Evolutionary conservation across 2,888 invertebrate genomes (phyloP).

Genomic region (Dolomedes plantarius): DNA sequence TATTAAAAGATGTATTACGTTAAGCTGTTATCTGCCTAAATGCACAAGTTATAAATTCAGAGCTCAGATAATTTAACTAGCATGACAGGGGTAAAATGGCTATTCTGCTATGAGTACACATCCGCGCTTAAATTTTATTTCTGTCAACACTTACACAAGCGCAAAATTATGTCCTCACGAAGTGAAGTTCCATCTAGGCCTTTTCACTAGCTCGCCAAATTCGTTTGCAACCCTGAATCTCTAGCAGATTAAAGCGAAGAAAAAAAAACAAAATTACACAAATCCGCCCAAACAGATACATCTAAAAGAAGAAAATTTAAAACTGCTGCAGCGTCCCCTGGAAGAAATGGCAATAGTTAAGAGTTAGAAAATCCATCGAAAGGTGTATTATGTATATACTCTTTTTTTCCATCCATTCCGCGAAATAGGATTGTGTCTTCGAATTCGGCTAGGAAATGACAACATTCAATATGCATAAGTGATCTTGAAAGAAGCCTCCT

Average conservation of each 20-base stretch:
- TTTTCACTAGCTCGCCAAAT: background rate
- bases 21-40: no score
- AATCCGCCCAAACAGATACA: conserved; percentile 5
- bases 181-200: no score
- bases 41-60: no score
- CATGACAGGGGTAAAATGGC: no score
- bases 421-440: conserved; percentile 43
- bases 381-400: conserved; percentile 61
- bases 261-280: conserved; percentile 56
- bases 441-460: conserved; percentile 54
- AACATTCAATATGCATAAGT: conserved; percentile 69
- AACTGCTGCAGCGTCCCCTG: background rate
- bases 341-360: conserved; percentile 57
- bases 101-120: no score
- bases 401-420: conserved; percentile 39
- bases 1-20: no score
- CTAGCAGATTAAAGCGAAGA: conserved; percentile 31
- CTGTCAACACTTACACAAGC: no score
- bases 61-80: no score
- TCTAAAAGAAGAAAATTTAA: conserved; percentile 13
- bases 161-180: no score
- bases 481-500: conserved; percentile 24
- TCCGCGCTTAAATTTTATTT: no score
- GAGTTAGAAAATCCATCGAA: conserved; percentile 36
- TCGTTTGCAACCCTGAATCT: conserved; percentile 25